Evolutionary conservation across 2,888 invertebrate genomes (phyloP).

Genomic region (Heteromyza rotundicornis): DNA sequence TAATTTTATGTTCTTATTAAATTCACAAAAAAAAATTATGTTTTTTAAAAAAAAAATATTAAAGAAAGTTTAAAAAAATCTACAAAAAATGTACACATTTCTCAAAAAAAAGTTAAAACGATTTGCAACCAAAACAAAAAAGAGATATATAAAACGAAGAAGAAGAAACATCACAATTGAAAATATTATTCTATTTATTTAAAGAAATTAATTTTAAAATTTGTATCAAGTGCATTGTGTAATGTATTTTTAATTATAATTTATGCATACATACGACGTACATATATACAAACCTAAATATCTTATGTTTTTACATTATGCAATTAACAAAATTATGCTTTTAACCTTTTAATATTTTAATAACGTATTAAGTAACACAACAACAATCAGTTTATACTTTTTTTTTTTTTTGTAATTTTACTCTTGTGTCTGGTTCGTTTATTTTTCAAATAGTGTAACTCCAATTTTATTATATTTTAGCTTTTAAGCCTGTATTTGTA

Average conservation of each 20-base stretch:
- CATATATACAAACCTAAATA: no score
- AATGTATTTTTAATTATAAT: background rate
- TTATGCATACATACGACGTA: background rate
- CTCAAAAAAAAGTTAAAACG: conserved; percentile 14
- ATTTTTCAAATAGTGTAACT: no score
- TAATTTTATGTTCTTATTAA: conserved; percentile 41
- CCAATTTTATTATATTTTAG: no score
- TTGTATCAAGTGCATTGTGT: no score
- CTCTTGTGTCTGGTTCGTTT: no score
- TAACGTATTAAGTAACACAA: background rate
- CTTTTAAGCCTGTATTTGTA: no score
- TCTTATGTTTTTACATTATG: conserved; percentile 5
- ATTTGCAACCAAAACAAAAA: conserved; percentile 16
- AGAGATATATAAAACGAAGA: background rate
- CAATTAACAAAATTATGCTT: background rate
- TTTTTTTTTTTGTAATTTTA: no score
- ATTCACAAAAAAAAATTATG: conserved; percentile 48
- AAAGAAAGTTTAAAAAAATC: no score
- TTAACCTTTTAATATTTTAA: background rate
- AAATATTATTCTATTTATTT: conserved; percentile 7
- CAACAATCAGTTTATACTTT: background rate
- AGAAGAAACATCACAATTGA: conserved; percentile 7
- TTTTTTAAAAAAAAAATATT: conserved; percentile 41
- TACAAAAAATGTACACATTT: conserved; percentile 6
- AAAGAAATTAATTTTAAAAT: background rate